Percentiles rank a stretch among this genome's conserved stretches.
Evolutionary conservation across 2,113 vertebrate genomes (phyloP).

Genomic region (Corythornis madagascariensis): DNA sequence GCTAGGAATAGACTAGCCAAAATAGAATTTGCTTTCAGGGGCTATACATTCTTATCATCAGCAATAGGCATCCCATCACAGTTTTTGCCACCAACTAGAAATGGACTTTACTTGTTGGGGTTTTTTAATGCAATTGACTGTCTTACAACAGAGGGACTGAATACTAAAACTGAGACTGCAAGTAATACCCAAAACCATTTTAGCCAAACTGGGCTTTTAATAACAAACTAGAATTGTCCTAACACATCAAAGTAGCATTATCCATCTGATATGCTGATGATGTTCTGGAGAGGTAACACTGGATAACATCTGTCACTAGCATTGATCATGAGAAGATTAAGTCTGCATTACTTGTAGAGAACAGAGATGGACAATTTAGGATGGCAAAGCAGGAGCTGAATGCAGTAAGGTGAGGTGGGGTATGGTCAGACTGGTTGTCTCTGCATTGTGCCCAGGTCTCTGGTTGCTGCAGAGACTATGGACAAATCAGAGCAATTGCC

Average conservation of each 20-base stretch:
- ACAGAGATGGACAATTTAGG: background rate
- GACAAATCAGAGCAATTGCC: background rate
- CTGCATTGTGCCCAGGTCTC: background rate
- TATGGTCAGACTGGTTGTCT: background rate
- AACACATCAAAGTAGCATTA: background rate
- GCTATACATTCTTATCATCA: background rate
- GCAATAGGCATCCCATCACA: background rate
- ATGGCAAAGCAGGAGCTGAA: background rate
- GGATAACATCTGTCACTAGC: background rate
- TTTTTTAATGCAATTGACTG: background rate
- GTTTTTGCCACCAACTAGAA: background rate
- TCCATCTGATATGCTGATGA: background rate
- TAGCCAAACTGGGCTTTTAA: background rate
- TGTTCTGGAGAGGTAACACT: background rate
- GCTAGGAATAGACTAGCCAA: background rate
- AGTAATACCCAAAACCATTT: background rate
- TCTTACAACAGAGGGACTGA: background rate
- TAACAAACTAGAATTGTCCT: background rate
- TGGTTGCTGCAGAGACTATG: background rate
- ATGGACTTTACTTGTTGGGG: accelerated
- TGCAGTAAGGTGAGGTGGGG: background rate
- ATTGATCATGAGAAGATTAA: background rate
- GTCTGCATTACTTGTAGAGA: background rate
- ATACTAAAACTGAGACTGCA: background rate
- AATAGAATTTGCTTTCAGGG: background rate